A percentile compares a stretch with the other conserved stretches of the same genome.
phyloP scores from a whole-genome alignment of 2,113 vertebrate genomes.

The Tachysurus vachellii region DNA sequence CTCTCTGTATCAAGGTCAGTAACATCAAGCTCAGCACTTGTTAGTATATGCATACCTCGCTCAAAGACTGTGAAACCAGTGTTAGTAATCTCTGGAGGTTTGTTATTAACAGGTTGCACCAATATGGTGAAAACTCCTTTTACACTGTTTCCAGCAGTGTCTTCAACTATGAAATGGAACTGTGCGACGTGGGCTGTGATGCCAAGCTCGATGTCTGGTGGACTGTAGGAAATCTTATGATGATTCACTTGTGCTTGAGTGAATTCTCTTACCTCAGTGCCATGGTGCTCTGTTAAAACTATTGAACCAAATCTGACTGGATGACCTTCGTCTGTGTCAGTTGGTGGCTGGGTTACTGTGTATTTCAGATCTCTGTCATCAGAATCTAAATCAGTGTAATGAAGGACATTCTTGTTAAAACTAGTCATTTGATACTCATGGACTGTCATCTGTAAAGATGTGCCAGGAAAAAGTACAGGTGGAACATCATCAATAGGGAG shows the following conservation, averaged over 20 bases:
- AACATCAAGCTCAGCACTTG: conserved; percentile 77
- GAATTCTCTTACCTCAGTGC: conserved; percentile 81
- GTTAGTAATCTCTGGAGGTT: conserved; percentile 91
- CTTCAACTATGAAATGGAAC: conserved; percentile 87
- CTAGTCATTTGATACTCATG: conserved; percentile 87
- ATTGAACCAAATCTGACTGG: conserved; percentile 77
- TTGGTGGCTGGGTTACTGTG: conserved; percentile 80
- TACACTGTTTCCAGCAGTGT: conserved; percentile 81
- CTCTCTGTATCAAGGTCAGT: conserved; percentile 82
- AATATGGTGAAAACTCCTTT: conserved; percentile 84
- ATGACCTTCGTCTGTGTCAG: conserved; percentile 86
- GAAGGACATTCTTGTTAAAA: conserved; percentile 82
- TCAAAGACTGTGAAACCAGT: conserved; percentile 84
- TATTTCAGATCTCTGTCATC: conserved; percentile 89
- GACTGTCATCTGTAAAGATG: conserved; percentile 84
- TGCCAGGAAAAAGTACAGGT: conserved; percentile 81
- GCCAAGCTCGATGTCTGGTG: conserved; percentile 85
- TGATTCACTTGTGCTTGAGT: conserved; percentile 96
- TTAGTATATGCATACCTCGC: conserved; percentile 78
- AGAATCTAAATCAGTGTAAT: conserved; percentile 89
- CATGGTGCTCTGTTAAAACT: conserved; percentile 84
- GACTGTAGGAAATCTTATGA: conserved; percentile 87
- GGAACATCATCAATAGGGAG: conserved; percentile 86
- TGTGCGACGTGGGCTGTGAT: conserved; percentile 88
- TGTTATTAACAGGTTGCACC: conserved; percentile 89